A percentile compares a stretch with the other conserved stretches of the same genome.
These are phyloP conservation scores for Drosophila nigricruria DNA, from an alignment of 2,888 invertebrate species.

Conservation along the genomic window DNA sequence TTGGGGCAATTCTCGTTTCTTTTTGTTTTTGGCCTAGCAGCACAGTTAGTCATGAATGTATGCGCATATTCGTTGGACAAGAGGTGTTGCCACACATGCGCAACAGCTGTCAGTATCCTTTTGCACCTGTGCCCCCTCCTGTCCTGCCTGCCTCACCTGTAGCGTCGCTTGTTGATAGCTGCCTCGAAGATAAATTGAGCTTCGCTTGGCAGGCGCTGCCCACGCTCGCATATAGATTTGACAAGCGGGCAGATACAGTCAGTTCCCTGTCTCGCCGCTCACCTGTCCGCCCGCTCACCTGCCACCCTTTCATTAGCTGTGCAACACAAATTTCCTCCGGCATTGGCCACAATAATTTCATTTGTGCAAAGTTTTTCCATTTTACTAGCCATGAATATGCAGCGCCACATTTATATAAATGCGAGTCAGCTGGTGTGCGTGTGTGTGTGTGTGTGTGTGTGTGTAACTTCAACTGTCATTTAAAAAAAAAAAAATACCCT, in stretches of 20 bases:
- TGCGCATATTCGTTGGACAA: conserved; percentile 7
- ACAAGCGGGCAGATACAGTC: conserved; percentile 6
- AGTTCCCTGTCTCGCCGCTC: neutral
- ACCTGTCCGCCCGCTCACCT: conserved; percentile 10
- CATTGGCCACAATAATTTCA: conserved; percentile 63
- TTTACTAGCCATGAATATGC: conserved; percentile 75
- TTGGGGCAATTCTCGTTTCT: conserved; percentile 44
- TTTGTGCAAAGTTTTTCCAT: conserved; percentile 64
- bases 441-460: conserved; percentile 27
- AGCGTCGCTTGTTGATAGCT: conserved; percentile 17
- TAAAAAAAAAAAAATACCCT: conserved; percentile 40
- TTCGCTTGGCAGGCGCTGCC: conserved; percentile 48
- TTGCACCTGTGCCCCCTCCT: neutral
- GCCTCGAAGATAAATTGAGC: conserved; percentile 52
- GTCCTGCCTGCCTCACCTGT: neutral
- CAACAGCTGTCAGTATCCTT: conserved; percentile 20
- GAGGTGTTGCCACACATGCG: conserved; percentile 55
- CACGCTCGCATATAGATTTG: conserved; percentile 37
- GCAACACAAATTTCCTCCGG: conserved; percentile 48
- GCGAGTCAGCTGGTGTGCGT: conserved; percentile 10
- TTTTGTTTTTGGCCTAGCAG: conserved; percentile 16
- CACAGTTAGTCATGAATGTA: conserved; percentile 46
- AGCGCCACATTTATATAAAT: conserved; percentile 67
- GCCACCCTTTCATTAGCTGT: conserved; percentile 43
- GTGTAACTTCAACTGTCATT: conserved; percentile 64